Percentiles rank a stretch among this genome's conserved stretches.
Evolutionary conservation across 2,113 vertebrate genomes (phyloP).

Genomic region (Dicentrarchus labrax): DNA sequence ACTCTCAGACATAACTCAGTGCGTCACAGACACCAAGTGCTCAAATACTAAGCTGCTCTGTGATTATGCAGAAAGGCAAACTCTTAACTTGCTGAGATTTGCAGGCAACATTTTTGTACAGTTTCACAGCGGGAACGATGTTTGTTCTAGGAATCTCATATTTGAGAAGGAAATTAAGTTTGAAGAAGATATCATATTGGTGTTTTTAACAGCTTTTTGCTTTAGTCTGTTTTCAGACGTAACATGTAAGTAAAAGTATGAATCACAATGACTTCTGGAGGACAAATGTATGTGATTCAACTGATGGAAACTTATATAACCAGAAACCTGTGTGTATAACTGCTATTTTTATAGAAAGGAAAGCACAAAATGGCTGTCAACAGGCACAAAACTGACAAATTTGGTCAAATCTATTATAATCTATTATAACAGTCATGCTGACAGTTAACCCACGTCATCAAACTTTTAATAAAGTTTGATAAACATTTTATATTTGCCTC

Average conservation of each 20-base stretch:
- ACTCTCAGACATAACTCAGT: conserved; percentile 1
- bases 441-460: background rate
- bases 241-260: background rate
- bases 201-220: background rate
- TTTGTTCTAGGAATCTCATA: background rate
- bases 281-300: background rate
- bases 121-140: background rate
- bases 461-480: background rate
- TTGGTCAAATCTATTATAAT: background rate
- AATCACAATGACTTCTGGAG: too few relatives aligned
- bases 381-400: background rate
- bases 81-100: conserved; percentile 34
- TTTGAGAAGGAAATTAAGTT: conserved; percentile 15
- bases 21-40: conserved; percentile 5
- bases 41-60: conserved; percentile 30
- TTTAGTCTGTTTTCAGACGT: background rate
- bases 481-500: background rate
- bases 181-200: background rate
- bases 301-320: conserved; percentile 4
- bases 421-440: background rate
- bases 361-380: background rate
- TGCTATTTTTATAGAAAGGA: background rate
- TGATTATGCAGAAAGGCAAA: conserved; percentile 46
- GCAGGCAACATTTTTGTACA: conserved; percentile 35
- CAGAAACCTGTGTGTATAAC: background rate